phyloP scores from a whole-genome alignment of 2,888 invertebrate species.

The Miltochrista miniata region DNA sequence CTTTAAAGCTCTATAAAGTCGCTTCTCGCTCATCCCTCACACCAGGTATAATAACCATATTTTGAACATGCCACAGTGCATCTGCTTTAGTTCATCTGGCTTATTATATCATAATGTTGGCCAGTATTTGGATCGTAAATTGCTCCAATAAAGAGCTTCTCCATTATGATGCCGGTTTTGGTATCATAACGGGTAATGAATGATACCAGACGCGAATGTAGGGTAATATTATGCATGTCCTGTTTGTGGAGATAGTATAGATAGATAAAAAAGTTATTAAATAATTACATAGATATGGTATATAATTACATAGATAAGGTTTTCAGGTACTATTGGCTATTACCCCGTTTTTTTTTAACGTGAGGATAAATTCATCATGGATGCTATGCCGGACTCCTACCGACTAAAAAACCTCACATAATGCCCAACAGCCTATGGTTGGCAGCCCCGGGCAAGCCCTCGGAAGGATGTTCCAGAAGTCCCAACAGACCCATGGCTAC shows the following conservation, averaged over 20 bases:
- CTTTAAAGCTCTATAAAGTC: neutral
- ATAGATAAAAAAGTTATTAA: too few species aligned
- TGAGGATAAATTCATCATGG: too few species aligned
- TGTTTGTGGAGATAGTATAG: neutral
- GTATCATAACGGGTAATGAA: conserved; percentile 13
- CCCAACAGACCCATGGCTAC: too few species aligned
- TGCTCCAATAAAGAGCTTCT: conserved; percentile 31
- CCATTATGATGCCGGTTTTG: conserved; percentile 15
- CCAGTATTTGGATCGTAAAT: conserved; percentile 39
- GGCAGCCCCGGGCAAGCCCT: too few species aligned
- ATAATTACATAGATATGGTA: too few species aligned
- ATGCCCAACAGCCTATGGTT: too few species aligned
- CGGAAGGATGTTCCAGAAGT: too few species aligned
- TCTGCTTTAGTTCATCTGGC: conserved; percentile 51
- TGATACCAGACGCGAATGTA: neutral
- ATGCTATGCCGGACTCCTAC: too few species aligned
- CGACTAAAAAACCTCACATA: too few species aligned
- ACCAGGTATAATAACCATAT: conserved; percentile 43
- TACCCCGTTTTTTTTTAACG: too few species aligned
- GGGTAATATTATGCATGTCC: neutral
- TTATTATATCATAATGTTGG: conserved; percentile 43
- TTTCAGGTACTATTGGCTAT: too few species aligned
- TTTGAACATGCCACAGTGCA: conserved; percentile 57
- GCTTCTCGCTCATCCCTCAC: conserved; percentile 20
- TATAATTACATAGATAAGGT: too few species aligned